Conservation (phyloP, 2,888 invertebrate genomes). For the Ypsolopha sequella region DNA sequence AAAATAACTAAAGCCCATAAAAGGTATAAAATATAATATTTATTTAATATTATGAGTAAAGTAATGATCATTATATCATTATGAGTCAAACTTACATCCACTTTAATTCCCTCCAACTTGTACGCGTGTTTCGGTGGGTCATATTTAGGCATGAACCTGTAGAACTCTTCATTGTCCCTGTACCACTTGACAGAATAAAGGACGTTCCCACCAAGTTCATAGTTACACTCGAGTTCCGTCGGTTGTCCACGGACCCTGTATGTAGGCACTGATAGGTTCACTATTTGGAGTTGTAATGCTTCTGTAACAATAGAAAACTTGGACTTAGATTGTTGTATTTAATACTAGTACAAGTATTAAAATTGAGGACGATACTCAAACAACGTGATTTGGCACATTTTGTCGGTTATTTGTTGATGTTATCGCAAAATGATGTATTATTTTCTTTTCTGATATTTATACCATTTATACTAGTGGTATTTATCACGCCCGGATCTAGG, state of each 20-base stretch:
- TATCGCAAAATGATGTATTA: not conserved
- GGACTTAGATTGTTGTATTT: not conserved
- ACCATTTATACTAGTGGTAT: not conserved
- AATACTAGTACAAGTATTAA: not conserved
- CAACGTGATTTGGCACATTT: not conserved
- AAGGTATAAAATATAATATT: too few species aligned
- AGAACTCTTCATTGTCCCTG: conserved; percentile 88
- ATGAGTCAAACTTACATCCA: conserved; percentile 79
- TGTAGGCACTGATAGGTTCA: conserved; percentile 73
- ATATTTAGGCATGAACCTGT: conserved; percentile 81
- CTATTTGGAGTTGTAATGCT: conserved; percentile 65
- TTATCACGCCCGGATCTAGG: too few species aligned
- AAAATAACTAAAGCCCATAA: too few species aligned
- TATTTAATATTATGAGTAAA: too few species aligned
- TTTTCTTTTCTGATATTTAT: not conserved
- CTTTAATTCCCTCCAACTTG: conserved; percentile 76
- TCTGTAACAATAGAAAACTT: conserved; percentile 45
- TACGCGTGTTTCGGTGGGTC: conserved; percentile 79
- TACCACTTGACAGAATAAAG: conserved; percentile 89
- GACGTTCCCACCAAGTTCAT: conserved; percentile 75
- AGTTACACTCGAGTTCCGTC: conserved; percentile 75
- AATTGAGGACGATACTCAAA: not conserved
- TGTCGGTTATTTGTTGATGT: not conserved
- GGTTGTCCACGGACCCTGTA: conserved; percentile 75
- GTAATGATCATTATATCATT: too few species aligned